A percentile compares a stretch with the other conserved stretches of the same genome.
phyloP scores from a whole-genome alignment of 2,888 invertebrate genomes.

The Cacoxenus indagator region DNA sequence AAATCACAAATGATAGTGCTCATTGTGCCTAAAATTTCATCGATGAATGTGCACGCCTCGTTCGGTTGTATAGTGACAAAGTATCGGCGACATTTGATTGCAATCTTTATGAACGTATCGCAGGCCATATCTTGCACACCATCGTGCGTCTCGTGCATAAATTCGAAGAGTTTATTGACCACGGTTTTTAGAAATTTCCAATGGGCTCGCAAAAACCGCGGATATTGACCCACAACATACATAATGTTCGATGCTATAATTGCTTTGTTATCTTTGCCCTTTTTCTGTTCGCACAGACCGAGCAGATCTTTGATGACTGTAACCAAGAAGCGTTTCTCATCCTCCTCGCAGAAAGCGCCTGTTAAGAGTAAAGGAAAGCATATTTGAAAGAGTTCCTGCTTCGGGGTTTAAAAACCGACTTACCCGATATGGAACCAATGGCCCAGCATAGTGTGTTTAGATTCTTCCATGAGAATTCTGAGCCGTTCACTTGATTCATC shows the following conservation, averaged over 20 bases:
- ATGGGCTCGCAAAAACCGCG: slow-evolving; percentile 97
- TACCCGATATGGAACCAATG: slow-evolving; percentile 97
- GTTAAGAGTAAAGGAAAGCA: not conserved
- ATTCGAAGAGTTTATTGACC: slow-evolving; percentile 99
- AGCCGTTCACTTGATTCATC: slow-evolving; percentile 97
- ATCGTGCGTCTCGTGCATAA: slow-evolving; percentile 99
- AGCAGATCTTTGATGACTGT: slow-evolving; percentile 98
- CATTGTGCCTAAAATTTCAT: slow-evolving; percentile 96
- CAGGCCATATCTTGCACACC: slow-evolving; percentile 99
- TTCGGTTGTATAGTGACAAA: slow-evolving; percentile 97
- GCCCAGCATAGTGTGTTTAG: slow-evolving; percentile 99
- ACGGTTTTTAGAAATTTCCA: slow-evolving; percentile 99
- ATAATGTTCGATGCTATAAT: slow-evolving; percentile 99
- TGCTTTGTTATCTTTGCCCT: slow-evolving; percentile 98
- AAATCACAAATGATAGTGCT: slow-evolving; percentile 99
- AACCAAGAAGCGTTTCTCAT: slow-evolving; percentile 98
- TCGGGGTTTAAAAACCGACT: slow-evolving; percentile 18
- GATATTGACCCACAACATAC: slow-evolving; percentile 99
- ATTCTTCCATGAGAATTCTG: slow-evolving; percentile 99
- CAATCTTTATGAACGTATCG: slow-evolving; percentile 99
- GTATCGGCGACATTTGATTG: slow-evolving; percentile 96
- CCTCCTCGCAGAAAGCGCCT: slow-evolving; percentile 96
- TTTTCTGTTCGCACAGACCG: slow-evolving; percentile 97
- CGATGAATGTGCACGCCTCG: slow-evolving; percentile 97
- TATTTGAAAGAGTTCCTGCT: not conserved